These are phyloP conservation scores for Elephantulus edwardii DNA, from an alignment of 2,113 vertebrate genomes.

Conservation along the genomic window DNA sequence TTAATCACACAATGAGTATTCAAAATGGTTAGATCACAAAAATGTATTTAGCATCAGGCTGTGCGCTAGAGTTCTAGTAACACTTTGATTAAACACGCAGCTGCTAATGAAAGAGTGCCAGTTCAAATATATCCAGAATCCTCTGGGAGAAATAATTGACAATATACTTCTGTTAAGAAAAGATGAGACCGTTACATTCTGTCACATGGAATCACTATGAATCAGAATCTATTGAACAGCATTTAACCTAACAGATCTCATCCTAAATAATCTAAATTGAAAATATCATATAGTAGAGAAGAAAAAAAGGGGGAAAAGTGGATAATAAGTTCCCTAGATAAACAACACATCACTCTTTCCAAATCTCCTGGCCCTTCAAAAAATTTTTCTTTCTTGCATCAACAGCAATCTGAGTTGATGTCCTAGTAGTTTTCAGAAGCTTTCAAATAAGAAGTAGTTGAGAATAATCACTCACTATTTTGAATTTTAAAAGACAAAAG, in stretches of 20 bases:
- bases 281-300: neutral
- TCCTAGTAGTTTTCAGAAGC: neutral
- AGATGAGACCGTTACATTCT: neutral
- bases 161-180: neutral
- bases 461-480: neutral
- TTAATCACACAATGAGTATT: neutral
- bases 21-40: neutral
- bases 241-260: neutral
- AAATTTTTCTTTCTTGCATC: neutral
- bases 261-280: neutral
- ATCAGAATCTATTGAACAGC: neutral
- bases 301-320: neutral
- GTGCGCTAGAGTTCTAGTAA: neutral
- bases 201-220: neutral
- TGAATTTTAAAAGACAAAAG: constrained; percentile 3
- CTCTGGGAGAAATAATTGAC: neutral
- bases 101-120: neutral
- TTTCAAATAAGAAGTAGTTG: neutral
- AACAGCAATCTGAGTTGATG: neutral
- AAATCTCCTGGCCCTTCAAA: neutral
- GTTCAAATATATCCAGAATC: neutral
- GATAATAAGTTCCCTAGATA: neutral
- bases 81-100: neutral
- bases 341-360: no score
- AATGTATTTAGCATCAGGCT: neutral